phyloP scores from a whole-genome alignment of 2,797 vertebrate species.

The Steatocranus sp. region DNA sequence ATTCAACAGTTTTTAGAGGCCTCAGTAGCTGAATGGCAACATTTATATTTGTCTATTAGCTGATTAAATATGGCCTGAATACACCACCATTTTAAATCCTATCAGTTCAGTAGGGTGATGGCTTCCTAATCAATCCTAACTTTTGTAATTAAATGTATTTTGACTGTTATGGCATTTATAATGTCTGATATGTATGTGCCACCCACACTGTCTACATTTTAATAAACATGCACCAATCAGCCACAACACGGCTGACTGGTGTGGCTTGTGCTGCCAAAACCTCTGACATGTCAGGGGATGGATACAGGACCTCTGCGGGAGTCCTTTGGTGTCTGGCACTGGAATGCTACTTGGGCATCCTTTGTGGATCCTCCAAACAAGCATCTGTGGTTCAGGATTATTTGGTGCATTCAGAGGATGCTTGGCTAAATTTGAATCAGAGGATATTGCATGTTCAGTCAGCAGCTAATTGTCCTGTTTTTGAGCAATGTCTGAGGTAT shows the following conservation, averaged over 20 bases:
- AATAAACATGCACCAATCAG: background rate
- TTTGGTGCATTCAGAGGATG: background rate
- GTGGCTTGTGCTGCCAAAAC: background rate
- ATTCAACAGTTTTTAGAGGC: background rate
- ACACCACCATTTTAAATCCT: background rate
- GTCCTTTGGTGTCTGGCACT: background rate
- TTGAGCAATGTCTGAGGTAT: background rate
- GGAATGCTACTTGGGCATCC: background rate
- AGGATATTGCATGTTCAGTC: background rate
- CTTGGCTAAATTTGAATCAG: background rate
- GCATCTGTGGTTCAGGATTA: background rate
- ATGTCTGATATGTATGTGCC: background rate
- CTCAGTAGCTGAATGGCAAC: background rate
- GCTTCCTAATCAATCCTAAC: background rate
- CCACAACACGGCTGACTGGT: background rate
- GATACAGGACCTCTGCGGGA: background rate
- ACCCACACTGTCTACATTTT: background rate
- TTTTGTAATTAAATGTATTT: background rate
- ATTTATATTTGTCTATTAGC: background rate
- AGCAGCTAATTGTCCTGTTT: background rate
- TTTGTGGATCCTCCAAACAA: background rate
- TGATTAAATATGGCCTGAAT: background rate
- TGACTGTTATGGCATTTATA: background rate
- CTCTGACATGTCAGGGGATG: background rate
- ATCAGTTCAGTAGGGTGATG: background rate